These are phyloP conservation scores for Grantiella picta DNA, from an alignment of 2,113 vertebrate species.

Conservation along the genomic window DNA sequence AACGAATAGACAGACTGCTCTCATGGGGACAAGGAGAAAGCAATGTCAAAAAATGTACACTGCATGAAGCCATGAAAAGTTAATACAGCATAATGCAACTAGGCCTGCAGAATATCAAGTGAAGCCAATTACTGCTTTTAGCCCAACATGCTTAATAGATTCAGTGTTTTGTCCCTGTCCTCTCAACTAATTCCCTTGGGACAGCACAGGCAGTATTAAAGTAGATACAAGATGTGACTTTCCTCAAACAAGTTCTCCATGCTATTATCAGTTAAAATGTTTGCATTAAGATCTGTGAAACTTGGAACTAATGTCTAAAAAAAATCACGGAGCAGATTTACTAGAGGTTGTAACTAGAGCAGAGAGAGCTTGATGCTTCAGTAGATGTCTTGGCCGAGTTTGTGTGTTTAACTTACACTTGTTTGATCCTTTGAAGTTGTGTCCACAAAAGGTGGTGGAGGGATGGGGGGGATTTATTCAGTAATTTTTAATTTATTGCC, in stretches of 20 bases:
- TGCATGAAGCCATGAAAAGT: conserved; percentile 46
- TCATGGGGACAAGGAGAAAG: conserved; percentile 57
- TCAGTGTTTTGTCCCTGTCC: background rate
- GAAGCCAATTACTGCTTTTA: conserved; percentile 59
- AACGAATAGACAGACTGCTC: conserved; percentile 48
- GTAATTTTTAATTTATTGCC: background rate
- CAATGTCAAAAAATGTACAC: conserved; percentile 59
- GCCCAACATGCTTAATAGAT: conserved; percentile 21
- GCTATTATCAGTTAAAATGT: background rate
- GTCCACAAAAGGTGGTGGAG: background rate
- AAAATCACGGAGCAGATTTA: background rate
- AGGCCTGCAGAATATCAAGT: conserved; percentile 29
- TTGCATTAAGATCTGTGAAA: background rate
- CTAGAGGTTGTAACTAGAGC: background rate
- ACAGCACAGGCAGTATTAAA: background rate
- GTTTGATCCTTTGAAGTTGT: background rate
- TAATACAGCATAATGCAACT: conserved; percentile 49
- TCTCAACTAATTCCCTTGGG: conserved; percentile 2
- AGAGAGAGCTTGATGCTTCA: background rate
- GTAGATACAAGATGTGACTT: background rate
- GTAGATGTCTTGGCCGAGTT: background rate
- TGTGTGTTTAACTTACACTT: background rate
- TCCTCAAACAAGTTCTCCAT: background rate
- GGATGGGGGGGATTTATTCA: background rate
- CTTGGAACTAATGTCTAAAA: background rate